Percentiles rank a stretch among this genome's conserved stretches.
These are phyloP conservation scores for Hydropotes inermis DNA, from an alignment of 2,113 vertebrate species.

Conservation along the genomic window DNA sequence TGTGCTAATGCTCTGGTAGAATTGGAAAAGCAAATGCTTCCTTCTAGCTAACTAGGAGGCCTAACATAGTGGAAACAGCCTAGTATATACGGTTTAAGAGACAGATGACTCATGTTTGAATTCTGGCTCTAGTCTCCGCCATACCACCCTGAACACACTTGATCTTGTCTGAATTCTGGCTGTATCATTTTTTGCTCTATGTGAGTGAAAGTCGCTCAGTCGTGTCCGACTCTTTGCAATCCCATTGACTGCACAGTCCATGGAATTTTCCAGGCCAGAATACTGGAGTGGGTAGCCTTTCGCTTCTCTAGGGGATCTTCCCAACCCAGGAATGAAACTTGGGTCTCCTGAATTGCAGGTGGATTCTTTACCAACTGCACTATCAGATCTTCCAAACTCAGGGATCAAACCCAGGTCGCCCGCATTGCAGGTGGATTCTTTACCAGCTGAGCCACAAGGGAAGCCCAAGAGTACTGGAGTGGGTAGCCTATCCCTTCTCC, in stretches of 20 bases:
- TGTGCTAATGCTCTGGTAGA: background rate
- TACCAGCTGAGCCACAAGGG: background rate
- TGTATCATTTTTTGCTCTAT: conserved; percentile 33
- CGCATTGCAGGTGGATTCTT: background rate
- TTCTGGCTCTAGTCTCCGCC: background rate
- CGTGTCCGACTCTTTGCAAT: background rate
- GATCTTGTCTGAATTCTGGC: background rate
- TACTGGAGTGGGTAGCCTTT: background rate
- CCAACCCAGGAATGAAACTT: background rate
- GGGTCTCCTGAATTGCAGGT: background rate
- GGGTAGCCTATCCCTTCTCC: background rate
- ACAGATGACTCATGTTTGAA: conserved; percentile 17
- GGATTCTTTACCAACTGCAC: background rate
- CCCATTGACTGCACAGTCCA: background rate
- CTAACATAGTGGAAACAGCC: background rate
- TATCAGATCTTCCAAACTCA: background rate
- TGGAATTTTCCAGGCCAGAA: background rate
- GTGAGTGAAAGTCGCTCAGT: background rate
- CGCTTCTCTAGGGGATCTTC: background rate
- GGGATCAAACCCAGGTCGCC: background rate
- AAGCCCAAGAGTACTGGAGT: background rate
- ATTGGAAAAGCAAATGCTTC: background rate
- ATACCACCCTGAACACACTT: background rate
- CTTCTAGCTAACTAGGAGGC: background rate
- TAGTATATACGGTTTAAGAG: background rate